A percentile compares a stretch with the other conserved stretches of the same genome.
phyloP scores from a whole-genome alignment of 2,888 invertebrate species.

The Drosophila nr. fundita region DNA sequence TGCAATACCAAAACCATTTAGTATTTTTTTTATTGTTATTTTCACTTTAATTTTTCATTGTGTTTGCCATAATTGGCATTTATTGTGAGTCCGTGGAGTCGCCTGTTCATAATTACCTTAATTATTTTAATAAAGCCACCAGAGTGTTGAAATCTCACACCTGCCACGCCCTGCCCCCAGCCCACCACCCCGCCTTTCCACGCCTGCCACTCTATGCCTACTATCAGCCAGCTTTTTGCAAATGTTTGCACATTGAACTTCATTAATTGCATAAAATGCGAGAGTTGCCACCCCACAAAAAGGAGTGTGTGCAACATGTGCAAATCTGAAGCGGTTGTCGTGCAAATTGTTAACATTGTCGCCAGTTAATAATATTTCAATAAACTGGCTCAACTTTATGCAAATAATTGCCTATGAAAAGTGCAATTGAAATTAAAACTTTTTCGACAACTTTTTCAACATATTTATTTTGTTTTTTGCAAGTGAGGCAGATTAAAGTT shows the following conservation, averaged over 20 bases:
- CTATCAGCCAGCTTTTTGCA: slow-evolving; percentile 33
- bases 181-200: neutral
- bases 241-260: slow-evolving; percentile 71
- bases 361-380: slow-evolving; percentile 73
- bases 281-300: slow-evolving; percentile 13
- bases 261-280: slow-evolving; percentile 68
- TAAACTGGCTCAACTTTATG: slow-evolving; percentile 58
- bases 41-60: slow-evolving; percentile 1
- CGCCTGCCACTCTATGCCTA: neutral
- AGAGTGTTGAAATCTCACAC: slow-evolving; percentile 45
- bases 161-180: neutral
- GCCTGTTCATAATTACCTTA: slow-evolving; percentile 72
- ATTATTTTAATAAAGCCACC: slow-evolving; percentile 78
- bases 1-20: slow-evolving; percentile 25
- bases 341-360: slow-evolving; percentile 74
- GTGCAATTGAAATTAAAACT: slow-evolving; percentile 13
- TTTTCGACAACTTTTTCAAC: neutral
- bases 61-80: slow-evolving; percentile 63
- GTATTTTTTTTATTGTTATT: neutral
- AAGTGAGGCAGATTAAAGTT: neutral
- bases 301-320: neutral
- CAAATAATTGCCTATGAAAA: slow-evolving; percentile 43
- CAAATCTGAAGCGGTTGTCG: slow-evolving; percentile 63
- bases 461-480: neutral
- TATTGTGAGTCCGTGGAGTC: slow-evolving; percentile 53